Conservation (phyloP, 2,888 invertebrate species). For the Cephus runcator region DNA sequence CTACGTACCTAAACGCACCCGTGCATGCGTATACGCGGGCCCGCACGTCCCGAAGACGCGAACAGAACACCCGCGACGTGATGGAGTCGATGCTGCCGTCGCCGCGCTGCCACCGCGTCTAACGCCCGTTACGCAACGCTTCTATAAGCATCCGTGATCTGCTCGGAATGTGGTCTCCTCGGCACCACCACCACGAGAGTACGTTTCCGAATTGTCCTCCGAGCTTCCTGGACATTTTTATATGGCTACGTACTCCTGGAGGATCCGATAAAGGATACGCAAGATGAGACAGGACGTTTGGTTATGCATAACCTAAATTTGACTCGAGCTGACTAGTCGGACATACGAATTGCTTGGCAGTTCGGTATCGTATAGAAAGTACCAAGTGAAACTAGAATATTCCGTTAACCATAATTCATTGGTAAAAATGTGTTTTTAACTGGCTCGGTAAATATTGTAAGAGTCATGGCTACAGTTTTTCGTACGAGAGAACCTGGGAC, state of each 20-base stretch:
- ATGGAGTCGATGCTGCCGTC: slow-evolving; percentile 24
- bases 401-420: neutral
- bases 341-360: neutral
- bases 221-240: neutral
- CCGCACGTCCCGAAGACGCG: neutral
- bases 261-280: neutral
- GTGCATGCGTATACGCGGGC: neutral
- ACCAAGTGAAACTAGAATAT: neutral
- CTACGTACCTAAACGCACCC: neutral
- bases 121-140: slow-evolving; percentile 61
- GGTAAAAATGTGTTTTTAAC: neutral
- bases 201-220: neutral
- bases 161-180: slow-evolving; percentile 54
- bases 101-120: slow-evolving; percentile 43
- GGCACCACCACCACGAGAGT: slow-evolving; percentile 4
- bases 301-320: neutral
- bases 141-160: slow-evolving; percentile 65
- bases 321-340: neutral
- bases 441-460: neutral
- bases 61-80: neutral
- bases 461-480: neutral
- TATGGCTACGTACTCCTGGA: neutral
- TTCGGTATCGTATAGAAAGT: neutral
- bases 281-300: neutral
- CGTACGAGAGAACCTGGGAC: neutral